These are phyloP conservation scores for Drosophila borborema DNA, from an alignment of 2,888 invertebrate species.

Conservation along the genomic window DNA sequence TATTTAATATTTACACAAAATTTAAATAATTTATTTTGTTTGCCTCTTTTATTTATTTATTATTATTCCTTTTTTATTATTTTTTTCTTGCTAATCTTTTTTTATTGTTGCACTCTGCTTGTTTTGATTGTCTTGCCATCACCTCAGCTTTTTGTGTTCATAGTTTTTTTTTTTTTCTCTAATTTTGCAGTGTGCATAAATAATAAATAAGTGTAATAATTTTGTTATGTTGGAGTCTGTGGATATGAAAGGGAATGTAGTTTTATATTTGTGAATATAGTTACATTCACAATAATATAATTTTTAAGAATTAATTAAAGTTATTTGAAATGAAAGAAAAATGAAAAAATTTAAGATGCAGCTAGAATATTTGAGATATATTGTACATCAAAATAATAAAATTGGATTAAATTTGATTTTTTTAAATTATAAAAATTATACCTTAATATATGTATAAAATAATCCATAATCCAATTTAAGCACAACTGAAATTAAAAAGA, in stretches of 20 bases:
- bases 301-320: too few relatives aligned
- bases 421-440: too few relatives aligned
- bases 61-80: background rate
- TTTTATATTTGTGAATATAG: too few relatives aligned
- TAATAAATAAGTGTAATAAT: slow-evolving; percentile 52
- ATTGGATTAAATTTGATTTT: background rate
- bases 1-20: slow-evolving; percentile 65
- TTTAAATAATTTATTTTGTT: slow-evolving; percentile 55
- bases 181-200: slow-evolving; percentile 69
- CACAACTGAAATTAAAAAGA: too few relatives aligned
- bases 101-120: background rate
- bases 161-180: slow-evolving; percentile 14
- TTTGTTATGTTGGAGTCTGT: slow-evolving; percentile 34
- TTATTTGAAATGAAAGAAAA: too few relatives aligned
- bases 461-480: too few relatives aligned
- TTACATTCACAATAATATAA: too few relatives aligned
- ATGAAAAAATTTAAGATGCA: too few relatives aligned
- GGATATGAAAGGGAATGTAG: background rate
- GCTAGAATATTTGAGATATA: too few relatives aligned
- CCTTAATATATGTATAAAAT: too few relatives aligned
- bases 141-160: slow-evolving; percentile 16
- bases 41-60: slow-evolving; percentile 30
- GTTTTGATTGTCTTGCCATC: slow-evolving; percentile 1
- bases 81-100: slow-evolving; percentile 7
- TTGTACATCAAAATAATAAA: too few relatives aligned